Base-by-base conservation (phyloP, 2,888 invertebrate genomes). In the Lomographa bimaculata region DNA sequence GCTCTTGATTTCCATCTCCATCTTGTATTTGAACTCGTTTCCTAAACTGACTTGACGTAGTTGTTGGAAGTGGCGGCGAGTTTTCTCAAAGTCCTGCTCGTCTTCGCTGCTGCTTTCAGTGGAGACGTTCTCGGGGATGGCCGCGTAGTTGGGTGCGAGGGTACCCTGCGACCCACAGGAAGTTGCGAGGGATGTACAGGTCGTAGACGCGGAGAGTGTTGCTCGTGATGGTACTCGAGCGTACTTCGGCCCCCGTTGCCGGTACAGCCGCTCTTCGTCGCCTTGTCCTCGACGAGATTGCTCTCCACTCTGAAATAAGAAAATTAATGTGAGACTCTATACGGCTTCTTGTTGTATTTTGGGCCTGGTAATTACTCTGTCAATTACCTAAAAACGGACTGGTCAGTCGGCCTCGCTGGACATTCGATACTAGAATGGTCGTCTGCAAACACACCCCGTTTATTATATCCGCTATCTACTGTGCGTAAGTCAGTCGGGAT, bases 1-100 rank as follows among this genome's bases (percentile, higher is more conserved):
- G 51, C 78, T 82, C 68, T 91, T 91, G 33, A 91, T 91, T 71
- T 92, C 92, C 92, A 92, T 92, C 73, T 92, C 92, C 87, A 90
- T 89, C 60, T 89, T 90, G 74, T 89, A 89, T 79, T 90, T 92
- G 57, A 91, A 92, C 53, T 91, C 90, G 73, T 91, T 92, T 49
- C 92, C 92, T 60, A 91, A 79, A 70, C 92, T 92, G 46, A 91
- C 90, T 58, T 92, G 91, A 35, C 91, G 89, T 46, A 91, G 79
- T 57, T 92, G 91, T 63, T 92, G 92, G 62, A 92, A 92, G 62
- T 90, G 91, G 38, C 90, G 90, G 9, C 92, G 79, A 7, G 91
- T 90, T 16, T 90, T 83, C 51, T 90, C 82, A 56, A 91, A 91
- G 39, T 89, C 86, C 43, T 84, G 82, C 50, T 90, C 90, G 78